Conservation (phyloP, 2,797 vertebrate species). For the Coccyzus lansbergi region DNA sequence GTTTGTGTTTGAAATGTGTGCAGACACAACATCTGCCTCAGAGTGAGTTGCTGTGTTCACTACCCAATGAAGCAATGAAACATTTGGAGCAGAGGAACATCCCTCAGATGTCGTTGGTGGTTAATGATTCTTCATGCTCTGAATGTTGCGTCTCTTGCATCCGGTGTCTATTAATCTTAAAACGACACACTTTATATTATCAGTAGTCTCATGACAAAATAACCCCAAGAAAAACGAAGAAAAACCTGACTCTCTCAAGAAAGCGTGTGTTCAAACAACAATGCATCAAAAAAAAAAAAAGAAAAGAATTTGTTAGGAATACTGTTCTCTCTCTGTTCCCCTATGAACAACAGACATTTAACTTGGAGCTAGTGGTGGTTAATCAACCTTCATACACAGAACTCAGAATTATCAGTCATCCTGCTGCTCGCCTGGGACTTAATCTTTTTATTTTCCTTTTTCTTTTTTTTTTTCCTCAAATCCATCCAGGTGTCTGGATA, state of each 20-base stretch:
- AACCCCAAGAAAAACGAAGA: not conserved
- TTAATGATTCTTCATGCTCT: constrained; percentile 77
- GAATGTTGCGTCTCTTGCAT: constrained; percentile 57
- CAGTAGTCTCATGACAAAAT: not conserved
- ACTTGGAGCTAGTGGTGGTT: constrained; percentile 25
- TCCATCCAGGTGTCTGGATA: not conserved
- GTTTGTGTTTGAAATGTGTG: constrained; percentile 56
- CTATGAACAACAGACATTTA: not conserved
- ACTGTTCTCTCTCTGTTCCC: not conserved
- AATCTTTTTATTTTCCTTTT: not conserved
- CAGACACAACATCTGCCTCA: constrained; percentile 54
- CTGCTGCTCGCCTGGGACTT: not conserved
- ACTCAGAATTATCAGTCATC: not conserved
- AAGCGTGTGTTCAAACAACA: not conserved
- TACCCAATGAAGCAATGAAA: constrained; percentile 71
- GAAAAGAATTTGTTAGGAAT: not conserved
- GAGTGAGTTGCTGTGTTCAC: constrained; percentile 67
- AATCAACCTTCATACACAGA: not conserved
- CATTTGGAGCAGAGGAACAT: constrained; percentile 62
- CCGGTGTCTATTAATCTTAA: constrained; percentile 70
- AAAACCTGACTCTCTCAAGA: not conserved
- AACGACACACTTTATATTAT: constrained; percentile 37
- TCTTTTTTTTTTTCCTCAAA: not conserved
- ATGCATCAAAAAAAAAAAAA: not conserved
- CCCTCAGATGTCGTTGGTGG: constrained; percentile 47